Evolutionary conservation across 1,140 invertebrate species (phyloP).

Genomic region (Ruditapes philippinarum): DNA sequence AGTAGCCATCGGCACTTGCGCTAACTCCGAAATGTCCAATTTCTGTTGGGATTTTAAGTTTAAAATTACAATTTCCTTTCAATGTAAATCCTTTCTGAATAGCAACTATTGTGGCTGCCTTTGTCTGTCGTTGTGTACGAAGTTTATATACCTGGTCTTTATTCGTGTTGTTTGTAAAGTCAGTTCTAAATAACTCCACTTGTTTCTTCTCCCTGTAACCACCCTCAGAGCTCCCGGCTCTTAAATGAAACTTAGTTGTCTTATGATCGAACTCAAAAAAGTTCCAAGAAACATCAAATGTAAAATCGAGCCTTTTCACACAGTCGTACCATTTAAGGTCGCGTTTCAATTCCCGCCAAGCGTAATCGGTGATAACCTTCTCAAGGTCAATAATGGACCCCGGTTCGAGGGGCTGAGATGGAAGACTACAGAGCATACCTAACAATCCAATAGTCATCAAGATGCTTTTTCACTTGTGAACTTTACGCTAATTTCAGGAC

Average conservation of each 20-base stretch:
- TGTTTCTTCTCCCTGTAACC: constrained; percentile 74
- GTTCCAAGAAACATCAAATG: constrained; percentile 78
- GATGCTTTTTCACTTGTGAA: too few relatives aligned
- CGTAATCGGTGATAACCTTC: constrained; percentile 75
- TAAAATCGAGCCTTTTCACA: constrained; percentile 69
- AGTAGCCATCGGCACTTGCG: constrained; percentile 74
- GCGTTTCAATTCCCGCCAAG: constrained; percentile 76
- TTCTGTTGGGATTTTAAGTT: constrained; percentile 74
- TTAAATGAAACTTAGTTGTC: constrained; percentile 71
- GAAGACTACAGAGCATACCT: constrained; percentile 75
- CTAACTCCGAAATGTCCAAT: constrained; percentile 77
- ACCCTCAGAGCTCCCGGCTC: constrained; percentile 55
- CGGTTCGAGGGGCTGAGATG: constrained; percentile 66
- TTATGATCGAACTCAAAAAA: constrained; percentile 79
- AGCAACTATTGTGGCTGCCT: constrained; percentile 74
- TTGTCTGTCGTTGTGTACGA: constrained; percentile 78
- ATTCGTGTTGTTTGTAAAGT: constrained; percentile 76
- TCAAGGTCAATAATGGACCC: constrained; percentile 77
- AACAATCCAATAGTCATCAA: constrained; percentile 49
- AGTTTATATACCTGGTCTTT: constrained; percentile 79
- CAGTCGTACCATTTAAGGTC: constrained; percentile 75
- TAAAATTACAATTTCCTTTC: constrained; percentile 75
- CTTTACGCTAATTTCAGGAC: too few relatives aligned
- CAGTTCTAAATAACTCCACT: constrained; percentile 75
- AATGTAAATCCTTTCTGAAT: constrained; percentile 75